Conservation (phyloP, 53 echinoderm and acorn worm genomes). For the Arbacia lixula region DNA sequence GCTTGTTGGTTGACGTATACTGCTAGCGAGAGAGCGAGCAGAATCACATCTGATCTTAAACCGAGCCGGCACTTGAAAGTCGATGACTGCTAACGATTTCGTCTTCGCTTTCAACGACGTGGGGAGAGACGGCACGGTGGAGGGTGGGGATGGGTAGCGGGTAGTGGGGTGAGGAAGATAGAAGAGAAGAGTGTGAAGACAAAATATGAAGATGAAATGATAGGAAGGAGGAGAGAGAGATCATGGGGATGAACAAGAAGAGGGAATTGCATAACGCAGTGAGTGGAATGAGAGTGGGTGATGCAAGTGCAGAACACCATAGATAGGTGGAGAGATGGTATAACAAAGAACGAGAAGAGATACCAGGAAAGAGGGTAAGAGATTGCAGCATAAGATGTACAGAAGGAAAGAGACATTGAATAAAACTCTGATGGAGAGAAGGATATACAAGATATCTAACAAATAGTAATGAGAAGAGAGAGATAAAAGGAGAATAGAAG, state of each 20-base stretch:
- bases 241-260: background rate
- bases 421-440: background rate
- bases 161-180: background rate
- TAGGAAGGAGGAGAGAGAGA: background rate
- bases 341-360: background rate
- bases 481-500: background rate
- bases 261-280: no score
- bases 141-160: constrained; percentile 5
- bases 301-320: no score
- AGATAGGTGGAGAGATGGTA: no score
- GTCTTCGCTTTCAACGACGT: background rate
- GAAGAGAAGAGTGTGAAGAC: background rate
- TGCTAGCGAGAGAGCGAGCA: no score
- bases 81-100: constrained; percentile 37
- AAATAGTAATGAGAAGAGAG: background rate
- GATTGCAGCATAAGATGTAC: background rate
- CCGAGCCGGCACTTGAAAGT: constrained; percentile 23
- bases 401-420: background rate
- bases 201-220: background rate
- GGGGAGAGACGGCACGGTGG: constrained; percentile 14
- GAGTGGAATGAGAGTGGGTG: no score
- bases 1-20: no score
- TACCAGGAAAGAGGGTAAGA: no score
- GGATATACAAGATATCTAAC: background rate
- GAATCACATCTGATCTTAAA: constrained; percentile 45